Base-by-base conservation (phyloP, 1,140 invertebrate genomes). In the Oryzaephilus surinamensis region DNA sequence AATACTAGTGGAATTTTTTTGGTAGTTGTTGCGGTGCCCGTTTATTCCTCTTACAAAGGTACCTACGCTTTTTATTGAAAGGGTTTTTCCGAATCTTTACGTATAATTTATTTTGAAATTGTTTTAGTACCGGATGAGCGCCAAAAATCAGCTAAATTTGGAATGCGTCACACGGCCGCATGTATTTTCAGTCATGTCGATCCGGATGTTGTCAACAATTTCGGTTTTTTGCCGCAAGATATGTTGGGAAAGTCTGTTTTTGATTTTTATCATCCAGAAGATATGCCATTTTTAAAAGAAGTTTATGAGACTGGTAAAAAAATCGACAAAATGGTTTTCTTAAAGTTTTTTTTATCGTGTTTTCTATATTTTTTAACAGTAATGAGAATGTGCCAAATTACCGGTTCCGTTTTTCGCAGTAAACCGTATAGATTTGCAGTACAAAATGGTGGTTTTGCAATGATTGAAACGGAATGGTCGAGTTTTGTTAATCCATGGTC, bases 401-500 rank as follows among this genome's bases (percentile, higher is more conserved):
- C 63, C 1, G 79, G 78, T 41, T 69, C 73, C 24, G 73, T 79
- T 3, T 78, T 82, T 54, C 73, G 74, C 43, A 86, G 83, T 52
- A 83, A 84, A 52, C 79, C 85, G 2, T 77, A 76, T 51, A 73
- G 84, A 41, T 85, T 94, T 59, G 67, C 79, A 28, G 76, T 81
- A 15, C 81, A 87, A 55, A 94, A 94, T 61, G 86, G 88, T 1
- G 76, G 77, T 46, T 92, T 76, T 58, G 71, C 87, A 20, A 71
- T 79, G 29, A 61, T 94, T 19, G 84, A 92, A 62, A 93, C 90
- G 0, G 87, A 94, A 62, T 96, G 89, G 88, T 87, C 87, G 0
- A 84, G 83, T 40, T 94, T 94, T 61, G 74, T 93, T 18, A 95
- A 95, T 72, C 91, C 92, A 0, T 96, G 91, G 91, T 84, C 84